These are phyloP conservation scores for Anoura caudifer DNA, from an alignment of 2,113 vertebrate species.

Conservation along the genomic window DNA sequence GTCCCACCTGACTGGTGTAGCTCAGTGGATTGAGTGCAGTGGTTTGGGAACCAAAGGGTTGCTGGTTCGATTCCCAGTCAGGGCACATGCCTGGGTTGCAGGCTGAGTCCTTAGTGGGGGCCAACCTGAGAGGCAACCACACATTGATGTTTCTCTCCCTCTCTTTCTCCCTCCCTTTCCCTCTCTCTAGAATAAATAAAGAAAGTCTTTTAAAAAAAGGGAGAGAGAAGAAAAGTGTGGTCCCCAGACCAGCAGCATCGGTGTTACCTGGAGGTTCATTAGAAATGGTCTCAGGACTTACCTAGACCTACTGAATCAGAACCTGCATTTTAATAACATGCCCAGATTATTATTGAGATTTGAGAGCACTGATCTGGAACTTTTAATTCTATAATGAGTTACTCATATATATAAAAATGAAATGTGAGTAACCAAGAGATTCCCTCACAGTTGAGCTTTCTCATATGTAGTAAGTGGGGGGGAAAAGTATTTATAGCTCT, in stretches of 20 bases:
- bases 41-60: too few species aligned
- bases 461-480: not conserved
- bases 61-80: too few species aligned
- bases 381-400: slow-evolving; percentile 16
- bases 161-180: too few species aligned
- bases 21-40: too few species aligned
- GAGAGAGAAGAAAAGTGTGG: too few species aligned
- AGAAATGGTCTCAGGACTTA: not conserved
- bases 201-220: too few species aligned
- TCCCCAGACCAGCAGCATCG: not conserved
- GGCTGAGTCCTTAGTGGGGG: too few species aligned
- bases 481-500: not conserved
- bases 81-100: too few species aligned
- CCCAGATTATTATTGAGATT: not conserved
- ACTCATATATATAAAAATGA: not conserved
- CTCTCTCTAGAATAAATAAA: too few species aligned
- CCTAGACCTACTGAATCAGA: not conserved
- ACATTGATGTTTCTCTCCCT: too few species aligned
- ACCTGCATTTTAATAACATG: not conserved
- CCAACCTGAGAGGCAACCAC: too few species aligned
- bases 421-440: not conserved
- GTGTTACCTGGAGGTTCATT: not conserved
- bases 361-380: not conserved
- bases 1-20: too few species aligned
- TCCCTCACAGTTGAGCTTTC: not conserved